Evolutionary conservation across 2,113 vertebrate genomes (phyloP).

Genomic region (Sphaerodactylus townsendi): DNA sequence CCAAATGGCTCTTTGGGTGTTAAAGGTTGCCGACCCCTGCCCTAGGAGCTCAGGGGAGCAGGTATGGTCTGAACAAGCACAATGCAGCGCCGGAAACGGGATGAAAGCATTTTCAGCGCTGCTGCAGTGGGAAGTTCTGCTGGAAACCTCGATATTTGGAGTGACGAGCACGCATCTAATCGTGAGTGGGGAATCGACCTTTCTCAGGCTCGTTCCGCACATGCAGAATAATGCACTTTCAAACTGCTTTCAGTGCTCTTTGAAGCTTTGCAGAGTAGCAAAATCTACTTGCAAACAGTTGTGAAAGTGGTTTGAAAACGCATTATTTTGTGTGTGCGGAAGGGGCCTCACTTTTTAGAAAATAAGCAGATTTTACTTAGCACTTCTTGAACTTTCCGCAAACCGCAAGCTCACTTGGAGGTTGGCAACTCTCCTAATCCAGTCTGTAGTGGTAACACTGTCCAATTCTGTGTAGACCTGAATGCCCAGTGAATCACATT

Average conservation of each 20-base stretch:
- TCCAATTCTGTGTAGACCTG: not conserved
- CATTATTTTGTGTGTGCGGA: too few species aligned
- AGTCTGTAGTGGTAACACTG: constrained; percentile 19
- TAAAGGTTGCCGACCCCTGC: too few species aligned
- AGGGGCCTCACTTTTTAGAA: constrained; percentile 33
- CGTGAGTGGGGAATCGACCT: too few species aligned
- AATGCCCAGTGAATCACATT: constrained; percentile 31
- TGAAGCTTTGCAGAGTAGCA: not conserved
- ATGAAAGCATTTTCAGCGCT: too few species aligned
- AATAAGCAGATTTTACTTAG: constrained; percentile 35
- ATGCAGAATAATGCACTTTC: too few species aligned
- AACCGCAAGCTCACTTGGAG: not conserved
- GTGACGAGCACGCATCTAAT: too few species aligned
- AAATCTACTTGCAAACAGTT: not conserved
- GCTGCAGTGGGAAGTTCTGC: too few species aligned
- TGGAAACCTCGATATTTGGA: not conserved
- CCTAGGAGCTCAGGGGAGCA: not conserved
- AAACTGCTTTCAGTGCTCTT: too few species aligned
- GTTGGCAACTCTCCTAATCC: not conserved
- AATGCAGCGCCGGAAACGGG: too few species aligned
- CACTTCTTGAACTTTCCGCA: constrained; percentile 34
- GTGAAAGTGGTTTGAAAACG: not conserved
- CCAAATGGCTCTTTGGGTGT: too few species aligned
- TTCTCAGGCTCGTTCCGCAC: too few species aligned
- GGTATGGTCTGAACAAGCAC: too few species aligned